These are phyloP conservation scores for Trachymyrmex cornetzi DNA, from an alignment of 1,140 invertebrate species.

Conservation along the genomic window DNA sequence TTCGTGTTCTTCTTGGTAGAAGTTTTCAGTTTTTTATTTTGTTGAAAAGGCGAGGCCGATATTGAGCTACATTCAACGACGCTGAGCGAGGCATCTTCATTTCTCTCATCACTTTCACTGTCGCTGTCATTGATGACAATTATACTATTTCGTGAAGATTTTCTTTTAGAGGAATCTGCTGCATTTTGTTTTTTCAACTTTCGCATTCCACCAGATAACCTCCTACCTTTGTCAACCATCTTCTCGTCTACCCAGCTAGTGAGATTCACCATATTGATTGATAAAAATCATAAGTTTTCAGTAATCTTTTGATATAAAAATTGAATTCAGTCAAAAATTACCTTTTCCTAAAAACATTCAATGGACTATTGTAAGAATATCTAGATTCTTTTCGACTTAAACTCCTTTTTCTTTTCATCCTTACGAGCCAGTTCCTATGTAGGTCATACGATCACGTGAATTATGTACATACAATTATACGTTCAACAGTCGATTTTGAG, in stretches of 20 bases:
- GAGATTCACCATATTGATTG: neutral
- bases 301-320: neutral
- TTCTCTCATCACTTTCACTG: neutral
- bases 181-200: neutral
- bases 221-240: neutral
- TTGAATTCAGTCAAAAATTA: slow-evolving; percentile 3
- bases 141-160: slow-evolving; percentile 46
- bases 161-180: neutral
- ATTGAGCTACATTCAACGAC: neutral
- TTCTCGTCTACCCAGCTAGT: neutral
- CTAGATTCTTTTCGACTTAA: neutral
- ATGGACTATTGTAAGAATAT: slow-evolving; percentile 30
- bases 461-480: neutral
- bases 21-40: neutral
- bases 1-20: neutral
- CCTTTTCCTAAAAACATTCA: slow-evolving; percentile 51
- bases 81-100: neutral
- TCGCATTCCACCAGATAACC: neutral
- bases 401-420: neutral
- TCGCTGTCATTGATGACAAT: slow-evolving; percentile 71
- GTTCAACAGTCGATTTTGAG: neutral
- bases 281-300: neutral
- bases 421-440: neutral
- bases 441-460: neutral
- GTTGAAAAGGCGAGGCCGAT: neutral